Evolutionary conservation across 1,140 invertebrate species (phyloP), one percentile per base, ranked within the genome.

Genomic region (Drosophila pachea): DNA sequence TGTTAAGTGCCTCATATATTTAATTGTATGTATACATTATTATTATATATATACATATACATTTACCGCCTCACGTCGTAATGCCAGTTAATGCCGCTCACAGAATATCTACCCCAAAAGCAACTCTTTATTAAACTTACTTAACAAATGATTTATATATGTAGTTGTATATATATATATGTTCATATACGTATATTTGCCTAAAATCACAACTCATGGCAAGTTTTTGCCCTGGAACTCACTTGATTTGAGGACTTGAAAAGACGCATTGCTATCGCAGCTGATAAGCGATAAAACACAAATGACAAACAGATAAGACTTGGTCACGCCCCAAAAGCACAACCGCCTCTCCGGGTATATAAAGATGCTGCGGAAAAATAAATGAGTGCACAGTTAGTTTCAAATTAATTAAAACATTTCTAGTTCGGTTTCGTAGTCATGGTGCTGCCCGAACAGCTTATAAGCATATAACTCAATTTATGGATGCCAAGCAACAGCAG

Each of bases 231-330:
- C 74, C 52, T 67, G 52, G 72, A 59, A 65, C 69, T 62, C 33
- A 45, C 29, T 36, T 42, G 33, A 54, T 54, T 50, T 38, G 8
- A 16, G 38, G 61, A 70, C 8, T n/a, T 5, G 31, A 74, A 76
- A 67, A 82, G 58, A 69, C 78, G 78, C 78, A 83, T 54, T 59
- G 64, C 72, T 84, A 83, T 84, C 79, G 65, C 66, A 43, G 11
- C 49, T 48, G 62, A 43, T 62, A 49, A 42, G 35, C 47, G 59
- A 68, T 59, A 59, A 59, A 31, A 33, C 2, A 32, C 12, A 4
- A 56, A n/a, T 31, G 54, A 56, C 42, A 47, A 22, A 59, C 9
- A 35, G 31, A 47, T 59, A 56, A 40, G 67, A 76, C 66, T 68
- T 55, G 59, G 68, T 67, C 60, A 12, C 7, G 53, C 29, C 4